A percentile compares a stretch with the other conserved stretches of the same genome.
Conservation (phyloP, 2,113 vertebrate genomes). For the Leptodactylus fuscus region DNA sequence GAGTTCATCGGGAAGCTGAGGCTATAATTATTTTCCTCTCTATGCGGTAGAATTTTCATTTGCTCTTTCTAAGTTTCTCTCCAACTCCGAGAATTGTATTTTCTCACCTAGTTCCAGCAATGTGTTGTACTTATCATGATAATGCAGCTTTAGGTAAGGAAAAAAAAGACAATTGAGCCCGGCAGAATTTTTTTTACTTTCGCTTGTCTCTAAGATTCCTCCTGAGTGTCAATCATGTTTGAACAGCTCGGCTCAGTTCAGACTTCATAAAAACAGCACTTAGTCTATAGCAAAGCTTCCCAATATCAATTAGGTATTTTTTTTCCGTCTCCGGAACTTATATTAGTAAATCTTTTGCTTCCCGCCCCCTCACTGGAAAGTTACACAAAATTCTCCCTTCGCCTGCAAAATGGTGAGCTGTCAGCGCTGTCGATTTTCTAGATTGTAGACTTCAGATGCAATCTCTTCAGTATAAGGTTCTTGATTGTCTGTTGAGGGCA, state of each 20-base stretch:
- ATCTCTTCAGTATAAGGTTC: slow-evolving; percentile 6
- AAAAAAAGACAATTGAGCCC: slow-evolving; percentile 7
- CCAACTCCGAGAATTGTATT: slow-evolving; percentile 21
- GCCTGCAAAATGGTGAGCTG: background rate
- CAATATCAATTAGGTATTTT: slow-evolving; percentile 10
- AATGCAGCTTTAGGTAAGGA: slow-evolving; percentile 8
- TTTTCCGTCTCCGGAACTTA: background rate
- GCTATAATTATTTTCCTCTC: slow-evolving; percentile 33
- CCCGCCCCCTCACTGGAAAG: background rate
- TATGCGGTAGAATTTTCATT: slow-evolving; percentile 36
- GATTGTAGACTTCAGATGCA: slow-evolving; percentile 22
- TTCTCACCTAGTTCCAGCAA: background rate
- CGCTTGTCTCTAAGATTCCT: slow-evolving; percentile 28
- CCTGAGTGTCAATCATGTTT: slow-evolving; percentile 24
- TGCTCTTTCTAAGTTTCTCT: slow-evolving; percentile 44
- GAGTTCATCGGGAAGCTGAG: background rate
- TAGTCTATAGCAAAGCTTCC: background rate
- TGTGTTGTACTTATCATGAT: slow-evolving; percentile 31
- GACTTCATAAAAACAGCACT: background rate
- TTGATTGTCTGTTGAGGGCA: slow-evolving; percentile 24
- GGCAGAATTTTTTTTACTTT: slow-evolving; percentile 11
- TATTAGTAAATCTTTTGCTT: slow-evolving; percentile 16
- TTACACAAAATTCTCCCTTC: background rate
- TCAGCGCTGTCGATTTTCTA: background rate
- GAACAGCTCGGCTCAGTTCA: background rate